A percentile compares a stretch with the other conserved stretches of the same genome.
Conservation (phyloP, 2,113 vertebrate species). For the Microtus oregoni region DNA sequence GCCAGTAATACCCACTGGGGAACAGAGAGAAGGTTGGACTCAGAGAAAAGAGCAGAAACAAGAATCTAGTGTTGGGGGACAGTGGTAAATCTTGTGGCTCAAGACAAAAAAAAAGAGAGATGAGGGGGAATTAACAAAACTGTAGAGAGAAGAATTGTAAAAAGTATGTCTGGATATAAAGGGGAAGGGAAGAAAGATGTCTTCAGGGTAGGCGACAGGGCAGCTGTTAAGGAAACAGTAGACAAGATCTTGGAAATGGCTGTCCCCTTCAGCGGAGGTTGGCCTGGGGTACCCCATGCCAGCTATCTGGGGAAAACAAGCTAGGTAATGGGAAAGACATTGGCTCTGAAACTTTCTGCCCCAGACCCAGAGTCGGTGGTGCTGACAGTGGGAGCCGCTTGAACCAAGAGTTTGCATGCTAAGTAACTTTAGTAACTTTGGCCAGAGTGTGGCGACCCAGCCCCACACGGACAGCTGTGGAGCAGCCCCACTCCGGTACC, state of each 20-base stretch:
- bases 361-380: not conserved
- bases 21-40: not conserved
- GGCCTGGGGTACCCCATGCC: rapidly evolving
- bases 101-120: not conserved
- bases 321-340: too few relatives aligned
- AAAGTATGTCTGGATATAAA: not conserved
- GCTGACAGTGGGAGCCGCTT: not conserved
- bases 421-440: not conserved
- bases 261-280: not conserved
- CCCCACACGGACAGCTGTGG: too few relatives aligned
- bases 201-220: not conserved
- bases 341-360: not conserved
- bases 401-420: not conserved
- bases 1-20: not conserved
- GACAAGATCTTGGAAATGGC: not conserved
- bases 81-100: not conserved
- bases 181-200: not conserved
- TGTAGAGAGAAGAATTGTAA: not conserved
- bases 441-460: too few relatives aligned
- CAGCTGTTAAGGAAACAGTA: not conserved
- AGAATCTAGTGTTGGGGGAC: not conserved
- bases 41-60: not conserved
- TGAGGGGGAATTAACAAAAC: not conserved
- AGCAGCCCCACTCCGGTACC: not conserved
- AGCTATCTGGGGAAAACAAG: not conserved